phyloP scores from a whole-genome alignment of 2,797 vertebrate species.

The Ataeniobius toweri region DNA sequence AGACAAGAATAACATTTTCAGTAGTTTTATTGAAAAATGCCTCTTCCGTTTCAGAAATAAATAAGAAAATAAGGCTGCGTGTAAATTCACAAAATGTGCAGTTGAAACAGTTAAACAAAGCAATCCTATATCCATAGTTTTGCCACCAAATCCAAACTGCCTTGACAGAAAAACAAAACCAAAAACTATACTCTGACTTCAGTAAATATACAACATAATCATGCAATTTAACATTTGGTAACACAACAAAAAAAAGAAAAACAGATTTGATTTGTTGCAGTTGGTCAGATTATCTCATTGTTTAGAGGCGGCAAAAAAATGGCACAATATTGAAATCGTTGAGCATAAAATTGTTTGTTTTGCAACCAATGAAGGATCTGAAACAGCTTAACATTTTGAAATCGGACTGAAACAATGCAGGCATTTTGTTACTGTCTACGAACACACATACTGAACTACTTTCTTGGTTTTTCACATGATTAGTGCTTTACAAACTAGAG shows the following conservation, averaged over 20 bases:
- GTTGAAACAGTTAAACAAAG: constrained; percentile 95
- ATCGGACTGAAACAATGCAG: constrained; percentile 43
- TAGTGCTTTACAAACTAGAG: constrained; percentile 75
- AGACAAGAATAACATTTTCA: constrained; percentile 88
- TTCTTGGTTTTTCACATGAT: constrained; percentile 65
- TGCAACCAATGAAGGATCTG: constrained; percentile 41
- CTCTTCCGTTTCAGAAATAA: constrained; percentile 99
- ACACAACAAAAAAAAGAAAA: constrained; percentile 73
- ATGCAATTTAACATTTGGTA: constrained; percentile 97
- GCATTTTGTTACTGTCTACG: constrained; percentile 41
- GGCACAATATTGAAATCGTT: constrained; percentile 74
- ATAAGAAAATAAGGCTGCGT: constrained; percentile 99
- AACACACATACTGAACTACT: constrained; percentile 49
- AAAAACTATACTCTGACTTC: constrained; percentile 90
- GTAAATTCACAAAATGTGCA: constrained; percentile 99
- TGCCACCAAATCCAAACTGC: constrained; percentile 97
- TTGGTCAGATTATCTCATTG: constrained; percentile 83
- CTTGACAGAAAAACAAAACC: constrained; percentile 82
- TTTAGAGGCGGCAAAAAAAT: constrained; percentile 84
- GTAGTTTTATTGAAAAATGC: constrained; percentile 99
- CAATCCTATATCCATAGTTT: constrained; percentile 97
- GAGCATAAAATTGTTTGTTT: constrained; percentile 47
- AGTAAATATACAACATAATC: constrained; percentile 99
- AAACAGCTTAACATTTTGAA: constrained; percentile 62
- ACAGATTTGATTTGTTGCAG: constrained; percentile 87